Evolutionary conservation across 2,113 vertebrate genomes (phyloP), one percentile per base, ranked within the genome.

Genomic region (Gallinago undulata): DNA sequence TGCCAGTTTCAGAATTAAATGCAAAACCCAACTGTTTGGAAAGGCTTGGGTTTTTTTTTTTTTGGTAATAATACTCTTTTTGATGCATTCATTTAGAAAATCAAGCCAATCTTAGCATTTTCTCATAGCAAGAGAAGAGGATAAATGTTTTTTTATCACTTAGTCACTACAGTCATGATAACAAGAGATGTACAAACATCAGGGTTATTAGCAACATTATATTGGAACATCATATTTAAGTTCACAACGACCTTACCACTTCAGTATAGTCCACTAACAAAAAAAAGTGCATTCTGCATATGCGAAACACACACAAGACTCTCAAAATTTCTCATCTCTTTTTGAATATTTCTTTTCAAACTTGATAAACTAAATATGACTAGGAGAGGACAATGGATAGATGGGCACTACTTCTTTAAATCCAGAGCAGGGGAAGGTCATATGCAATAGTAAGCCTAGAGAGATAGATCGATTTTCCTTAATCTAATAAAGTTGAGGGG

Each of bases 401-500:
- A 84, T 10, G 3, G 48, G 57, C 17, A 27, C 39, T 85, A 53
- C 57, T 91, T 62, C 75, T 91, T 94, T 95, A 91, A 91, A 78
- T 47, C n/a, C 13, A 39, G 37, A 79, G 62, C 41, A 77, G 24
- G 14, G 23, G 24, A 56, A 74, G 28, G 23, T 81, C 37, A 15
- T 19, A 13, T 33, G 47, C 47, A 80, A 74, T 21, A 67, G 37
- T 23, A 74, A 80, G 18, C 18, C 55, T 67, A 39, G 59, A 82
- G 11, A 84, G 69, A 84, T 39, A 45, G 59, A 83, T 50, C 1
- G 1, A 83, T 94, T 95, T 95, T 85, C 75, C 45, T 55, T 85
- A 90, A 93, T 63, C 60, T 86, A 92, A 95, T 92, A 70, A 92
- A 84, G 35, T 31, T 53, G 30, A 87, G 47, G 56, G 43, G 68